Base-by-base conservation (phyloP, 2,113 vertebrate genomes). In the Pedionomus torquatus region DNA sequence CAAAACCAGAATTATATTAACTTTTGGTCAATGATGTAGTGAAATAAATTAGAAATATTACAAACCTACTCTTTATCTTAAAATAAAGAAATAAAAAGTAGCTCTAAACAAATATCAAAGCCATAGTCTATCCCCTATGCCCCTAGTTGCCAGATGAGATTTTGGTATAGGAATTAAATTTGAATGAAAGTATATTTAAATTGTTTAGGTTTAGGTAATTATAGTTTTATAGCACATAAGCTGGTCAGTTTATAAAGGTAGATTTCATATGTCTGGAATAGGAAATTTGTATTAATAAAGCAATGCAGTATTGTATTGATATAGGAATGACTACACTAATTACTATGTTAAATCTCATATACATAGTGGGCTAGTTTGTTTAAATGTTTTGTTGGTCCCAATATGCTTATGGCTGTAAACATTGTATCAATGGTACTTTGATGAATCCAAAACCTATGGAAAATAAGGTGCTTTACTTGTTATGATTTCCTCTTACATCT, bases 81-180 rank as follows among this genome's bases (percentile, higher is more conserved):
- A 84, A 83, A 76, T 1, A 1, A 81, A 84, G 5, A 66, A 78
- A 76, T 3, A 58, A 79, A 80, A 54, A 3, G 9, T 52, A 48
- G 5, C 1, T 51, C 49, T 77, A 72, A 87, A 49, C 2, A 68
- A 83, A 74, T 15, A 68, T 51, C 1, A 39, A 76, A 60, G 16
- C 3, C 18, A 33, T 63, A 49, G 65, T 16, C 24, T 25, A 37
- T 35, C 0, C 1, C 17, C 5, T 68, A 26, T 76, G 2, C 1
- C 5, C 20, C 1, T 4, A 49, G 0, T 28, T 77, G 41, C 8
- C 35, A 4, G 4, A 64, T 28, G 17, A 68, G 5, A 44, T 49
- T 92, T 92, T 75, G n/a, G 3, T 17, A 86, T 57, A 91, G 7
- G 10, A 49, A 9, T 86, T 26, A 51, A 74, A 82, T 71, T 39